Evolutionary conservation across 2,888 invertebrate genomes (phyloP).

Genomic region (Cyrtodaria siliqua): DNA sequence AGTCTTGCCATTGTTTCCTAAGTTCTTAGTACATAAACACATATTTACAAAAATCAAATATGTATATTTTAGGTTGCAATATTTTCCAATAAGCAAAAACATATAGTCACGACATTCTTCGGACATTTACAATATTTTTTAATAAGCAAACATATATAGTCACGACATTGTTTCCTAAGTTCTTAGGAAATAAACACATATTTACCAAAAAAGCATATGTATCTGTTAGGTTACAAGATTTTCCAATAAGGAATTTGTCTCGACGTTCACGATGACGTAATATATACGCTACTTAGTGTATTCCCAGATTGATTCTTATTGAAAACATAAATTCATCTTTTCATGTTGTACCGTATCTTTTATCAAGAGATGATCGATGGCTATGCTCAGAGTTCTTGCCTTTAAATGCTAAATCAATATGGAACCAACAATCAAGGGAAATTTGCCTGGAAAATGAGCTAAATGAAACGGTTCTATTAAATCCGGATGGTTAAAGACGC

Average conservation of each 20-base stretch:
- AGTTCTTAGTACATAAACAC: too few species aligned
- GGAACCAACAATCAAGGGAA: slow-evolving; percentile 51
- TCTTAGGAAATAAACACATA: too few species aligned
- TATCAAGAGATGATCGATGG: slow-evolving; percentile 58
- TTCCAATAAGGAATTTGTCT: slow-evolving; percentile 60
- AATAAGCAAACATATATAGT: too few species aligned
- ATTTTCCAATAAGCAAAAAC: too few species aligned
- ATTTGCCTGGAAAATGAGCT: slow-evolving; percentile 54
- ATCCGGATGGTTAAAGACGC: slow-evolving; percentile 44
- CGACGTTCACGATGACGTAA: slow-evolving; percentile 36
- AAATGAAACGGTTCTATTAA: slow-evolving; percentile 55
- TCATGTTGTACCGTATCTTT: slow-evolving; percentile 41
- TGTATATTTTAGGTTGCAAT: too few species aligned
- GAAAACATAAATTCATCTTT: slow-evolving; percentile 43
- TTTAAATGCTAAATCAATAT: slow-evolving; percentile 59
- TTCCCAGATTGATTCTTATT: slow-evolving; percentile 41
- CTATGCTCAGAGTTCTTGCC: slow-evolving; percentile 35
- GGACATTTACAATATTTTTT: too few species aligned
- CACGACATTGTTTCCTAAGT: too few species aligned
- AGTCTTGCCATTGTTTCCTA: too few species aligned
- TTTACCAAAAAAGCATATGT: too few species aligned
- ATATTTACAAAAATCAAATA: too few species aligned
- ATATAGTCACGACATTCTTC: too few species aligned
- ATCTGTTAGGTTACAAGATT: slow-evolving; percentile 2
- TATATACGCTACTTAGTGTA: slow-evolving; percentile 20